These are phyloP conservation scores for Coluber constrictor DNA, from an alignment of 2,797 vertebrate species.

Conservation along the genomic window DNA sequence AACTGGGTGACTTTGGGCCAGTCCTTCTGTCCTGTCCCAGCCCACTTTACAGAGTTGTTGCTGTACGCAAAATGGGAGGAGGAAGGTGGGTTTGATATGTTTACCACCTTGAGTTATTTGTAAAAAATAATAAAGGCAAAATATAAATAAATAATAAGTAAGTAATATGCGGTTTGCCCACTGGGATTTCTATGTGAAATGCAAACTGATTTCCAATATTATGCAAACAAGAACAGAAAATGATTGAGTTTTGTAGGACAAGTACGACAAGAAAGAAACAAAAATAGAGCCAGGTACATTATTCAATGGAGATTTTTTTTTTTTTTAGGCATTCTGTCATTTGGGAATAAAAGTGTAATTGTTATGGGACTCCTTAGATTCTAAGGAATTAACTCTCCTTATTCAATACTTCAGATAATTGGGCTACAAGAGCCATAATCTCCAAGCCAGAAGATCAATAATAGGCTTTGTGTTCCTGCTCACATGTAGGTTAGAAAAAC, in stretches of 20 bases:
- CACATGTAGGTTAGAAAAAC: neutral
- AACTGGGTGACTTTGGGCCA: neutral
- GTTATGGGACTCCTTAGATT: neutral
- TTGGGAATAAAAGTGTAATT: neutral
- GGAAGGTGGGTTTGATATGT: neutral
- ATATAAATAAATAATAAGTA: neutral
- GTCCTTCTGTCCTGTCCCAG: neutral
- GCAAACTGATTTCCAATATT: neutral
- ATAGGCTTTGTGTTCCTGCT: neutral
- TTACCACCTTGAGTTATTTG: neutral
- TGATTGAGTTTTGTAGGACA: neutral
- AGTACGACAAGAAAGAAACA: neutral
- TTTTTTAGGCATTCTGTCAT: neutral
- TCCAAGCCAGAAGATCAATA: neutral
- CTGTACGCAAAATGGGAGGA: neutral
- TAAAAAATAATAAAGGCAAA: neutral
- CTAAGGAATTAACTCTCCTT: neutral
- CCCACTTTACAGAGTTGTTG: neutral
- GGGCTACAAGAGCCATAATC: neutral
- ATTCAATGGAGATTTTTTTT: neutral
- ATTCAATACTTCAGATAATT: neutral
- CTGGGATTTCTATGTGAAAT: neutral
- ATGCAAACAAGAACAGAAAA: neutral
- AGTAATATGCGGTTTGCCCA: neutral
- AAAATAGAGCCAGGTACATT: neutral